A percentile compares a stretch with the other conserved stretches of the same genome.
Evolutionary conservation across 1,140 invertebrate species (phyloP).

Genomic region (Procambarus clarkii): DNA sequence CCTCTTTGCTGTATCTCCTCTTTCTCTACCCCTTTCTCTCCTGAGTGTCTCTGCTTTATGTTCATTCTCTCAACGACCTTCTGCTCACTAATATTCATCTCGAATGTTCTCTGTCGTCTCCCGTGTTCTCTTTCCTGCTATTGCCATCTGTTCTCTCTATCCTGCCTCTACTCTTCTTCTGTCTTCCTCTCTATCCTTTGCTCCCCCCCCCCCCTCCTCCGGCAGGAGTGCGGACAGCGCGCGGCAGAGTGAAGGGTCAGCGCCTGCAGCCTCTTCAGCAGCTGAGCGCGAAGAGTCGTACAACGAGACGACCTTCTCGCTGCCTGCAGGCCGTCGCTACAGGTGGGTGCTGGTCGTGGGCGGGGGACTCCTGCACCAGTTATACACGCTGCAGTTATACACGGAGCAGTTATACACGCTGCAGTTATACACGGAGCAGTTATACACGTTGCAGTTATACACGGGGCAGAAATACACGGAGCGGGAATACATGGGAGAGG

Average conservation of each 20-base stretch:
- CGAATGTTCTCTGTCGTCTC: neutral
- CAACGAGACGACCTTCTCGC: constrained; percentile 7
- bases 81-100: neutral
- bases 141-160: neutral
- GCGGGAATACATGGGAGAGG: too few relatives aligned
- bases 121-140: neutral
- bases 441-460: too few relatives aligned
- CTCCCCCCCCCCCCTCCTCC: neutral
- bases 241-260: neutral
- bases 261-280: neutral
- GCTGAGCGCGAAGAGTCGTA: neutral
- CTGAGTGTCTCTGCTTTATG: neutral
- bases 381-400: too few relatives aligned
- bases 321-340: constrained; percentile 10
- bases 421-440: too few relatives aligned
- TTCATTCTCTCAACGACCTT: neutral
- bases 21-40: neutral
- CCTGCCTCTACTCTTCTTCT: neutral
- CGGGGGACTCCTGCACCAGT: too few relatives aligned
- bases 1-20: too few relatives aligned
- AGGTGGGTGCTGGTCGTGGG: neutral
- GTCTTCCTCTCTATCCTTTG: neutral
- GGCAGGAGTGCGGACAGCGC: neutral
- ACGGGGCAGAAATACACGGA: too few relatives aligned
- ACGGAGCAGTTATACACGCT: too few relatives aligned